Percentiles rank a stretch among this genome's conserved stretches.
Conservation (phyloP, 2,797 vertebrate species). For the Myotis findleyi region DNA sequence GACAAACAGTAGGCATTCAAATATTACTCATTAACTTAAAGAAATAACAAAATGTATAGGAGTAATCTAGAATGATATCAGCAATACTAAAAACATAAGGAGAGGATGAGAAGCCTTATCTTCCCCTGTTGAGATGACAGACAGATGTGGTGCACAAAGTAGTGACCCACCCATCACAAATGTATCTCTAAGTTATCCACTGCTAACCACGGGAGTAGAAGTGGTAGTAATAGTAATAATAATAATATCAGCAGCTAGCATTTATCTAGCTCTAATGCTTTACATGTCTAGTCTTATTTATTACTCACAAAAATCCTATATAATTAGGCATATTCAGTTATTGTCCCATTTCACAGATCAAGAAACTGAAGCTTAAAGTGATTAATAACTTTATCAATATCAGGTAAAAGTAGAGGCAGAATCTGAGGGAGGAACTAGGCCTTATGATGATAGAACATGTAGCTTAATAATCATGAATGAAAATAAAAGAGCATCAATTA, state of each 20-base stretch:
- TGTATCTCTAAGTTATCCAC: neutral
- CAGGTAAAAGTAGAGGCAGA: slow-evolving; percentile 3
- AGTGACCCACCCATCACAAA: neutral
- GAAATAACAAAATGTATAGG: neutral
- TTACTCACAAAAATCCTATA: slow-evolving; percentile 19
- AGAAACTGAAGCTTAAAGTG: neutral
- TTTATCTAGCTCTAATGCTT: neutral
- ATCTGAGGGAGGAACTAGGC: slow-evolving; percentile 26
- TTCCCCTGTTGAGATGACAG: slow-evolving; percentile 6
- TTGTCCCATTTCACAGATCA: slow-evolving; percentile 34
- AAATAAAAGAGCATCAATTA: slow-evolving; percentile 55
- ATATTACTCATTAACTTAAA: neutral
- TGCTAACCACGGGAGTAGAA: neutral
- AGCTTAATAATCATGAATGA: neutral
- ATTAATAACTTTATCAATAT: neutral
- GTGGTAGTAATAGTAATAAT: neutral
- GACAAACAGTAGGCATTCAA: neutral
- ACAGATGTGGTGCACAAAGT: neutral
- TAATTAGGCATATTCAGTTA: slow-evolving; percentile 3
- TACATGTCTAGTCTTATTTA: neutral
- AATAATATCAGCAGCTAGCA: neutral
- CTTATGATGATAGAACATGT: neutral
- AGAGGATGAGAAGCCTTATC: neutral
- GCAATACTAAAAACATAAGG: slow-evolving; percentile 2
- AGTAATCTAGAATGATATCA: neutral